Evolutionary conservation across 2,888 invertebrate genomes (phyloP), one percentile per base, ranked within the genome.

Genomic region (Lithosia quadra): DNA sequence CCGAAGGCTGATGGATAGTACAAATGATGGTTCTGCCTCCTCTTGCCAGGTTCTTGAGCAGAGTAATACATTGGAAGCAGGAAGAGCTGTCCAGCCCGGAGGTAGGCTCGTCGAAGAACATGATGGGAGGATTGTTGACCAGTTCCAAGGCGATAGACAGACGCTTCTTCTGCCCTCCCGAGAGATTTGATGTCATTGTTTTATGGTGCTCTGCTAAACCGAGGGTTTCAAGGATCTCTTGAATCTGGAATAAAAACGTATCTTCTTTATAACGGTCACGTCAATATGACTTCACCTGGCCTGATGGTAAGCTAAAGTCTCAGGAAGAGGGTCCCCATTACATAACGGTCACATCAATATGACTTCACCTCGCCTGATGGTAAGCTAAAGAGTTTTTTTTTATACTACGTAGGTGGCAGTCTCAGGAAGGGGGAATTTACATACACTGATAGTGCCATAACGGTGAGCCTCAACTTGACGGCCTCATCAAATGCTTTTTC

Each of bases 31-130:
- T 99, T 74, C 99, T 96, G 13, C 99, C 99, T 8, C 98, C 98
- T 36, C 97, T 96, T 0, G 99, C 98, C 77, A 99, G 91, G 60
- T 97, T 97, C 95, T 99, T 99, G 84, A 99, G 94, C 74, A 99
- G 91, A 10, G 97, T 97, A 76, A 99, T 98, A 87, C 99, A 99
- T 92, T 99, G 99, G 94, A 98, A 99, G 88, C 99, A 99, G 0
- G 99, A 99, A 0, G 99, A 98, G 80, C 99, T 99, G 95, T 99
- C 99, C 87, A 99, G 92, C 5, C 99, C 99, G 78, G 99, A 99
- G 75, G 99, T 99, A 0, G 99, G 99, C 91, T 99, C 99, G 89
- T 99, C 99, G 89, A 99, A 99, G 94, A 99, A 99, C 99, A 99
- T 99, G 74, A 99, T 97, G 0, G 99, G 99, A 13, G 99, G 99